A percentile compares a stretch with the other conserved stretches of the same genome.
phyloP scores from a whole-genome alignment of 2,797 vertebrate species.

The Lacerta agilis region DNA sequence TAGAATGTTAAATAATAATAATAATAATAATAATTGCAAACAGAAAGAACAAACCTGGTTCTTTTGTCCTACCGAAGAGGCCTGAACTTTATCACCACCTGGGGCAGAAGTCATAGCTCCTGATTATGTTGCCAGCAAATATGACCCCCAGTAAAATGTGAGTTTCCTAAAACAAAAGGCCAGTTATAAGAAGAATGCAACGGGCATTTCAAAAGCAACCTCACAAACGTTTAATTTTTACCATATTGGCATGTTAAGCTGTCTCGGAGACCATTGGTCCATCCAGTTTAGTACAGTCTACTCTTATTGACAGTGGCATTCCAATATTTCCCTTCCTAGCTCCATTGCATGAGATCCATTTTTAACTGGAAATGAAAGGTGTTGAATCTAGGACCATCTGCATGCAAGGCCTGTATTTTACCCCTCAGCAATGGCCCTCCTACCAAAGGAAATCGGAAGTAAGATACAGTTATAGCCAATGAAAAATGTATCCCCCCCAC shows the following conservation, averaged over 20 bases:
- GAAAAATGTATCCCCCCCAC: neutral
- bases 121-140: neutral
- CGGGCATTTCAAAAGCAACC: neutral
- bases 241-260: neutral
- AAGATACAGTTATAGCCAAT: neutral
- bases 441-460: neutral
- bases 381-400: neutral
- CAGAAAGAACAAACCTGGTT: slow-evolving; percentile 46
- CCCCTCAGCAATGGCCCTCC: neutral
- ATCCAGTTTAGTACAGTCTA: neutral
- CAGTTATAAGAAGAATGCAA: neutral
- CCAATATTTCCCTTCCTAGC: neutral
- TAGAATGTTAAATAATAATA: neutral
- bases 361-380: neutral
- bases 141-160: neutral
- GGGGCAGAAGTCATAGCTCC: slow-evolving; percentile 42
- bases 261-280: neutral
- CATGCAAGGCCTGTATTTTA: neutral
- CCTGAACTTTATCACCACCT: neutral
- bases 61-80: neutral
- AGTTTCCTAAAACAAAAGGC: neutral
- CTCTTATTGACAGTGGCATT: neutral
- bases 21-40: neutral
- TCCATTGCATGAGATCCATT: neutral
- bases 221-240: neutral